Conservation (phyloP, 2,888 invertebrate species). For the Sipha maydis region DNA sequence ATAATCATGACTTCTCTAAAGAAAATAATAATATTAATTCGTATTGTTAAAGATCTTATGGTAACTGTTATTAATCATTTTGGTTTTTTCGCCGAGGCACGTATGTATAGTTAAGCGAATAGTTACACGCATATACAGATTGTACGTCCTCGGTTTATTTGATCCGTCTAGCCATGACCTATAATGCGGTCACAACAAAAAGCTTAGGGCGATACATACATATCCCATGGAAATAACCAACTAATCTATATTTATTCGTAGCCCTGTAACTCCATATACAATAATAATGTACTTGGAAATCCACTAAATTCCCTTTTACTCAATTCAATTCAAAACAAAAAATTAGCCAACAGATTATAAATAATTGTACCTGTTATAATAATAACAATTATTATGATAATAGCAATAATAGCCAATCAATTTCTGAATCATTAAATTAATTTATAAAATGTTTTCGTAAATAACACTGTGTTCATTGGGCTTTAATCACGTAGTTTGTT, state of each 20-base stretch:
- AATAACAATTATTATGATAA: no score
- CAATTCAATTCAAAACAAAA: background rate
- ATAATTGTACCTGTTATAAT: background rate
- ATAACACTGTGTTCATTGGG: no score
- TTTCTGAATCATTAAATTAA: no score
- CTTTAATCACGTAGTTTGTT: no score
- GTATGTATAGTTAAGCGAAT: background rate
- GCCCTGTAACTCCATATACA: background rate
- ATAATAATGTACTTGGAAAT: background rate
- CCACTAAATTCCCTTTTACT: background rate
- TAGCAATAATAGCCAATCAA: no score
- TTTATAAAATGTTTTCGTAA: no score
- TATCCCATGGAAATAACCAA: background rate
- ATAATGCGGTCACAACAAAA: slow-evolving; percentile 24
- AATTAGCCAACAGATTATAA: background rate
- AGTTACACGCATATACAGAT: background rate
- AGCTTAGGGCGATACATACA: background rate
- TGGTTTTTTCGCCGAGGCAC: background rate
- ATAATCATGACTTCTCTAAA: background rate
- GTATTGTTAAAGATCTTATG: background rate
- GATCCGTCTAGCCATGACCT: slow-evolving; percentile 46
- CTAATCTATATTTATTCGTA: background rate
- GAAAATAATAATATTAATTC: background rate
- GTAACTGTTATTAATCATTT: slow-evolving; percentile 34
- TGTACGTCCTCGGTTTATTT: slow-evolving; percentile 18